Percentiles rank a stretch among this genome's conserved stretches.
Conservation (phyloP, 2,797 vertebrate species). For the Enteromius afrohamiltoni region DNA sequence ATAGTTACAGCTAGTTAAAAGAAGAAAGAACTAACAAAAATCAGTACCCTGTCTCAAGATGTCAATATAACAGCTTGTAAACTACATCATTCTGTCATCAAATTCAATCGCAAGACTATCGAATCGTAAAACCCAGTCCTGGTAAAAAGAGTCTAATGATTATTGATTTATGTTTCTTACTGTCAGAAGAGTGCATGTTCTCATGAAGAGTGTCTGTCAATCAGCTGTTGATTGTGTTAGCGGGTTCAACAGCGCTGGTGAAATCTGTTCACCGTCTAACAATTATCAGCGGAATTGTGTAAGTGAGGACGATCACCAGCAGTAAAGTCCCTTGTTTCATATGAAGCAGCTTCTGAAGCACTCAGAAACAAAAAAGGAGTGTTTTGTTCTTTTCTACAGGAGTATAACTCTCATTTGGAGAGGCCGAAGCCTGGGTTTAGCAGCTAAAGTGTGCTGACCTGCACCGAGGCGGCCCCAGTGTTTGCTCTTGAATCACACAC, state of each 20-base stretch:
- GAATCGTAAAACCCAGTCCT: too few species aligned
- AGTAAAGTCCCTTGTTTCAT: not conserved
- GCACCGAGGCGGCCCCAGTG: not conserved
- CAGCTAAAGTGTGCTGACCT: not conserved
- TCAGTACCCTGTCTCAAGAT: too few species aligned
- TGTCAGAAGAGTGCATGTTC: not conserved
- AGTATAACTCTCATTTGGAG: not conserved
- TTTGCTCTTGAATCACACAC: constrained; percentile 24
- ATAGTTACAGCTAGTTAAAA: too few species aligned
- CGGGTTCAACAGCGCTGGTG: too few species aligned
- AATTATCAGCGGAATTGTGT: too few species aligned
- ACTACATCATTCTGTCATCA: too few species aligned
- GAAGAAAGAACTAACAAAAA: too few species aligned
- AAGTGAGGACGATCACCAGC: constrained; percentile 19
- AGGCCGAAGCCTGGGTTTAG: not conserved
- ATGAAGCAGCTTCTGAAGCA: constrained; percentile 5
- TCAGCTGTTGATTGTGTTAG: too few species aligned
- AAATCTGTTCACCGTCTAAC: too few species aligned
- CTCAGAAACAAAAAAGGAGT: not conserved
- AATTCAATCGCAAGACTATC: too few species aligned
- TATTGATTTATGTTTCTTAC: not conserved
- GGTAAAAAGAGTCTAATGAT: too few species aligned
- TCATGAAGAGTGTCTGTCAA: not conserved
- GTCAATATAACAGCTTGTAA: too few species aligned
- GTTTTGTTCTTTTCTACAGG: not conserved